Conservation (phyloP, 2,113 vertebrate genomes). For the Mirounga angustirostris region DNA sequence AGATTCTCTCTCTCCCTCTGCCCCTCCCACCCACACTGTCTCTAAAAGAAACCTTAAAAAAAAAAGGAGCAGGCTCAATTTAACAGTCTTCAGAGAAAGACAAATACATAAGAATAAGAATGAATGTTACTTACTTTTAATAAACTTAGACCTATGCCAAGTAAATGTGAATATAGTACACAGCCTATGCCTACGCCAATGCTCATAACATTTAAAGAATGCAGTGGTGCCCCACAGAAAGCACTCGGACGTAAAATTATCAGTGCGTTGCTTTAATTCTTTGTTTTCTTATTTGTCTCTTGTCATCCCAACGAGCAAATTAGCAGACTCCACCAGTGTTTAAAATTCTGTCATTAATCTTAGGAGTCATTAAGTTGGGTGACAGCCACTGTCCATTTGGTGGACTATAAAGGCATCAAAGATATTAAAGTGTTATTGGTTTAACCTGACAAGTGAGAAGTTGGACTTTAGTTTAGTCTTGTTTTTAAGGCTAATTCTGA, state of each 20-base stretch:
- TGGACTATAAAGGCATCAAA: slow-evolving; percentile 50
- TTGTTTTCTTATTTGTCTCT: slow-evolving; percentile 47
- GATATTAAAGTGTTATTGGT: slow-evolving; percentile 26
- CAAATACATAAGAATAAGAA: slow-evolving; percentile 26
- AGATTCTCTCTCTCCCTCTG: background rate
- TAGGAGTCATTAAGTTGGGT: slow-evolving; percentile 56
- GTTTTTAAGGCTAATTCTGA: slow-evolving; percentile 68
- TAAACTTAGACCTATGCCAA: slow-evolving; percentile 45
- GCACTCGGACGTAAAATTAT: slow-evolving; percentile 8
- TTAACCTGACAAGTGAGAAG: slow-evolving; percentile 50
- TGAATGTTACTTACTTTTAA: slow-evolving; percentile 19
- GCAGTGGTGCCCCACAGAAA: background rate
- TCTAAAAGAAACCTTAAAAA: background rate
- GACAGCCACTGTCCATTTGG: slow-evolving; percentile 35
- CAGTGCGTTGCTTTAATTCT: slow-evolving; percentile 13
- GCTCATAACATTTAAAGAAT: slow-evolving; percentile 50
- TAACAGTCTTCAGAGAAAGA: slow-evolving; percentile 31
- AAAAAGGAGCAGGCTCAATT: slow-evolving; percentile 8
- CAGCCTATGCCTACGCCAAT: background rate
- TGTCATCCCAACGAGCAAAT: slow-evolving; percentile 53
- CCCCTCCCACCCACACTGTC: background rate
- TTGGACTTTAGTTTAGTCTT: slow-evolving; percentile 29
- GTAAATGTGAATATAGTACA: background rate
- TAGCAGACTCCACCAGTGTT: slow-evolving; percentile 38
- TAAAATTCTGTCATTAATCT: slow-evolving; percentile 63